Evolutionary conservation across 2,888 invertebrate species (phyloP).

Genomic region (Epistrophe grossulariae): DNA sequence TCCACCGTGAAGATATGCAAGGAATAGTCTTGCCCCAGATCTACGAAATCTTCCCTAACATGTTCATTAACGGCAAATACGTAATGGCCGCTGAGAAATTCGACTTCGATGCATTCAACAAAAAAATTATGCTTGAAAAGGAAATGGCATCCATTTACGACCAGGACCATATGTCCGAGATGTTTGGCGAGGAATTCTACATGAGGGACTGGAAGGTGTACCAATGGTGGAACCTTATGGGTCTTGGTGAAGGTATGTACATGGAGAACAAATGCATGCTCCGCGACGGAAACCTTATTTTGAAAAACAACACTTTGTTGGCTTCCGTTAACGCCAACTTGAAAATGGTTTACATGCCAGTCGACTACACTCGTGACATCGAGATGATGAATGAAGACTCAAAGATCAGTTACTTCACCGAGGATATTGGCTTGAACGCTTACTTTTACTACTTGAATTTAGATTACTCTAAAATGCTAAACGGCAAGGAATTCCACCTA

Average conservation of each 20-base stretch:
- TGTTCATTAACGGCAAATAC: constrained; percentile 88
- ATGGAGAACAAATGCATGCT: constrained; percentile 78
- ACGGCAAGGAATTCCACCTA: constrained; percentile 84
- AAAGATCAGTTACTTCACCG: constrained; percentile 88
- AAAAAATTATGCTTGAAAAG: constrained; percentile 83
- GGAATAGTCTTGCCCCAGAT: constrained; percentile 88
- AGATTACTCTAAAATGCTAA: constrained; percentile 87
- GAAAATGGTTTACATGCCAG: constrained; percentile 81
- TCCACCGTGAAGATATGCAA: constrained; percentile 87
- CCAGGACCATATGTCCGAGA: constrained; percentile 73
- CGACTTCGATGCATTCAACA: constrained; percentile 84
- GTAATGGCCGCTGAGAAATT: constrained; percentile 87
- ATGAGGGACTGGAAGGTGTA: constrained; percentile 80
- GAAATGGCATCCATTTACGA: constrained; percentile 83
- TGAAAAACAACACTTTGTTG: constrained; percentile 78
- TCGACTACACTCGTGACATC: constrained; percentile 86
- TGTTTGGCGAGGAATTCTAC: constrained; percentile 70
- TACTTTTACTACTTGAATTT: constrained; percentile 88
- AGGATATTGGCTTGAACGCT: constrained; percentile 88
- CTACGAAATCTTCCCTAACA: constrained; percentile 90
- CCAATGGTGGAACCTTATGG: constrained; percentile 82
- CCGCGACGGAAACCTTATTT: constrained; percentile 79
- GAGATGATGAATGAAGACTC: constrained; percentile 85
- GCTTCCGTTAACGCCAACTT: constrained; percentile 78
- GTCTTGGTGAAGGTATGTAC: constrained; percentile 80